Conservation (phyloP, 2,888 invertebrate genomes). For the Campoletis raptor region DNA sequence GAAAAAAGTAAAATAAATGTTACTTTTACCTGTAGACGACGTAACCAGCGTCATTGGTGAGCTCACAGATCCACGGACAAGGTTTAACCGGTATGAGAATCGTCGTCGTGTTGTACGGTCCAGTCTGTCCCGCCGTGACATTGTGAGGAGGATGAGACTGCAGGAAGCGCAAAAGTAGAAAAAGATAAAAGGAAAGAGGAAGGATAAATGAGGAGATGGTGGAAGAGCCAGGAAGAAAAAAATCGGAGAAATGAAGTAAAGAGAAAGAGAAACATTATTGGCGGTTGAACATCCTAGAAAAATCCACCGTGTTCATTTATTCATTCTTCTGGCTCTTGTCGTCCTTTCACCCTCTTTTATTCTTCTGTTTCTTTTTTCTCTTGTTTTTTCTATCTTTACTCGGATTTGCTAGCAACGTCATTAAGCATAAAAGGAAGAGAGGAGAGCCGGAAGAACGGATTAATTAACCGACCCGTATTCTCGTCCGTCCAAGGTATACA, state of each 20-base stretch:
- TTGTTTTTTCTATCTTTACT: background rate
- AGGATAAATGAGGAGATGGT: background rate
- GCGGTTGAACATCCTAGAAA: slow-evolving; percentile 26
- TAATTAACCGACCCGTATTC: slow-evolving; percentile 55
- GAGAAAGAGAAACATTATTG: slow-evolving; percentile 31
- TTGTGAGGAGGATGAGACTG: slow-evolving; percentile 77
- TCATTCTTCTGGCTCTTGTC: slow-evolving; percentile 31
- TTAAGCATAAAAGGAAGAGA: slow-evolving; percentile 30
- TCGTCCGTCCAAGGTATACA: slow-evolving; percentile 72
- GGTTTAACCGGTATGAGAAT: slow-evolving; percentile 86
- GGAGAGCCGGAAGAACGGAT: slow-evolving; percentile 42
- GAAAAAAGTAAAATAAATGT: slow-evolving; percentile 21
- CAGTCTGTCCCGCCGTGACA: slow-evolving; percentile 75
- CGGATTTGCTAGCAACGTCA: slow-evolving; percentile 14
- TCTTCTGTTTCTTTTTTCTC: background rate
- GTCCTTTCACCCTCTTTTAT: background rate
- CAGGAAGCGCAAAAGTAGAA: background rate
- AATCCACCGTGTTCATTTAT: slow-evolving; percentile 29
- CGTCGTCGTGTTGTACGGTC: slow-evolving; percentile 81
- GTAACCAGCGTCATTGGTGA: slow-evolving; percentile 97
- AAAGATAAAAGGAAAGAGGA: background rate
- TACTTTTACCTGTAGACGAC: slow-evolving; percentile 91
- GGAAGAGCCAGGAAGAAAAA: background rate
- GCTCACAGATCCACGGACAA: slow-evolving; percentile 95
- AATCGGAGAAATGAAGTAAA: slow-evolving; percentile 25